phyloP scores from a whole-genome alignment of 2,888 invertebrate species.

The Parapristionchus giblindavisi region DNA sequence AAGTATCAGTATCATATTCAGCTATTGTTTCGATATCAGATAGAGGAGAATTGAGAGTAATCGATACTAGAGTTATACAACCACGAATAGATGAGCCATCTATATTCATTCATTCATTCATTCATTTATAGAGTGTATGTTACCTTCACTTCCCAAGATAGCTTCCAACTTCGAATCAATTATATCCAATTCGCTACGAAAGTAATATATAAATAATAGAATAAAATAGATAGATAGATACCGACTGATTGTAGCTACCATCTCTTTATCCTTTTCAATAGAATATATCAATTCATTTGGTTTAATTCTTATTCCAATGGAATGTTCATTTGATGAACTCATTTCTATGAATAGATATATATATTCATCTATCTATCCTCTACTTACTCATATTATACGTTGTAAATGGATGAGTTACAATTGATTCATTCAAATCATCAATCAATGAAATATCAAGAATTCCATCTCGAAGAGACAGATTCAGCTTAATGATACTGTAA shows the following conservation, averaged over 20 bases:
- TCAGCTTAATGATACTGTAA: background rate
- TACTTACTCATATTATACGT: constrained; percentile 11
- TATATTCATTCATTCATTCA: background rate
- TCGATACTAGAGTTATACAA: constrained; percentile 48
- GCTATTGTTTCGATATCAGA: constrained; percentile 29
- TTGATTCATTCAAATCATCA: constrained; percentile 4
- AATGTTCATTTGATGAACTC: background rate
- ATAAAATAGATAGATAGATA: background rate
- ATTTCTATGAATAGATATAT: background rate
- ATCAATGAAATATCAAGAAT: background rate
- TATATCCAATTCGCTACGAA: constrained; percentile 11
- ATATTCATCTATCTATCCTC: background rate
- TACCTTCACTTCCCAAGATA: constrained; percentile 33
- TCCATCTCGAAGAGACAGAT: background rate
- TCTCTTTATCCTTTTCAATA: constrained; percentile 22
- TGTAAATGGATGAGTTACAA: constrained; percentile 7
- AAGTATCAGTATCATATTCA: constrained; percentile 2
- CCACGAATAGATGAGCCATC: constrained; percentile 46
- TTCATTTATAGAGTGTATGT: background rate
- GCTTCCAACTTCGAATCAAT: constrained; percentile 19
- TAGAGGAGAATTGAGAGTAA: constrained; percentile 38
- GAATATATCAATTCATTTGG: constrained; percentile 11
- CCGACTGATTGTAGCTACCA: background rate
- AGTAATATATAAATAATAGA: background rate
- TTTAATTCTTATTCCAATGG: constrained; percentile 25